A percentile compares a stretch with the other conserved stretches of the same genome.
Evolutionary conservation across 30 jellyfish, hydroid and myxozoan genomes (phyloP).

Genomic region (Aurelia aurita complex sp. Pacific): DNA sequence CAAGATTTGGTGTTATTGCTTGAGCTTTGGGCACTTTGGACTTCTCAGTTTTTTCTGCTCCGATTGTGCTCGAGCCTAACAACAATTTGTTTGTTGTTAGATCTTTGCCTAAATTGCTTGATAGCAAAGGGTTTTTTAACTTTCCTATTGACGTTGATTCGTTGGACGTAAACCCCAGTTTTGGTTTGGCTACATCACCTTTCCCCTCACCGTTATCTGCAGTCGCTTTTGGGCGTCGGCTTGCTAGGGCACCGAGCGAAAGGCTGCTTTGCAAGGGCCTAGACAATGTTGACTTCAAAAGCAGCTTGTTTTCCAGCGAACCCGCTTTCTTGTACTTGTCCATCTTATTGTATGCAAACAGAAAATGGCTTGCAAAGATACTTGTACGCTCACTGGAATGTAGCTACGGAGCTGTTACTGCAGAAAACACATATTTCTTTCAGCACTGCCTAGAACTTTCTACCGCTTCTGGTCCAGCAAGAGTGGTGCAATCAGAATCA

Average conservation of each 20-base stretch:
- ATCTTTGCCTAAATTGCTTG: slow-evolving; percentile 21
- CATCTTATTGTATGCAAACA: neutral
- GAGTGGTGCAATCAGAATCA: too few relatives aligned
- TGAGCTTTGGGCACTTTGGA: neutral
- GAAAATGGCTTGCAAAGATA: neutral
- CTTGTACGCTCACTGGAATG: too few relatives aligned
- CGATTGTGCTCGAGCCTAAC: neutral
- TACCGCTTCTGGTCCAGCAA: too few relatives aligned
- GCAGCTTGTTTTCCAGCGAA: slow-evolving; percentile 36
- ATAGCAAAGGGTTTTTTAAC: slow-evolving; percentile 7
- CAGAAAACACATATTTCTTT: too few relatives aligned
- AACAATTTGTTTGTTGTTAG: slow-evolving; percentile 18
- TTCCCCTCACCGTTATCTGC: too few relatives aligned
- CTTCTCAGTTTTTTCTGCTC: neutral
- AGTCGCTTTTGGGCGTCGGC: too few relatives aligned
- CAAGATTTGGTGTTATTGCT: neutral
- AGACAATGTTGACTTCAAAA: neutral
- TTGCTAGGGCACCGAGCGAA: neutral
- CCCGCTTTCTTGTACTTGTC: neutral
- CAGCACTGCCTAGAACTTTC: too few relatives aligned
- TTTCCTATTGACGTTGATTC: too few relatives aligned
- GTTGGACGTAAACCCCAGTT: too few relatives aligned
- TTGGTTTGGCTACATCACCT: too few relatives aligned
- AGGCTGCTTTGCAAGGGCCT: slow-evolving; percentile 9
- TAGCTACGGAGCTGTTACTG: too few relatives aligned